Conservation (phyloP, 1,140 invertebrate species). For the Listronotus bonariensis region DNA sequence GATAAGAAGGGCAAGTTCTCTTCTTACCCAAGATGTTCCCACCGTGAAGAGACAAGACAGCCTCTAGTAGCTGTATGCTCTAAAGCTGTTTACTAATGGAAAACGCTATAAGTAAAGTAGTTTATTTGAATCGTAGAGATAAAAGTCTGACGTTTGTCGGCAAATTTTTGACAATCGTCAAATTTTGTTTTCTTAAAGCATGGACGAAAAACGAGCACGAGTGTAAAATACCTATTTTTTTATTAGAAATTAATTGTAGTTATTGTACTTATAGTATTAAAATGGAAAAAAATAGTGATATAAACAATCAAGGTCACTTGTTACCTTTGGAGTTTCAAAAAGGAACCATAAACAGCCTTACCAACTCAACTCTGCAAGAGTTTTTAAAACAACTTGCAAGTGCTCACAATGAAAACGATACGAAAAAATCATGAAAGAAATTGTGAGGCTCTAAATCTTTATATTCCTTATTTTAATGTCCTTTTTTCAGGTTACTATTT, state of each 20-base stretch:
- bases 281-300: constrained; percentile 5
- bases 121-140: not conserved
- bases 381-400: constrained; percentile 27
- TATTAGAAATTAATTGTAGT: constrained; percentile 8
- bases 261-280: not conserved
- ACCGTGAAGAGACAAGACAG: too few relatives aligned
- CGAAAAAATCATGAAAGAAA: constrained; percentile 36
- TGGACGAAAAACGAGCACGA: constrained; percentile 20
- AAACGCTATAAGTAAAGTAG: too few relatives aligned
- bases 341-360: constrained; percentile 1
- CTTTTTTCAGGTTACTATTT: constrained; percentile 32
- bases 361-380: constrained; percentile 14
- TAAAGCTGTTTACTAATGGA: too few relatives aligned
- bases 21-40: too few relatives aligned
- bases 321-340: constrained; percentile 25
- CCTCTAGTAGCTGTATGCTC: too few relatives aligned
- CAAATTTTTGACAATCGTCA: constrained; percentile 4
- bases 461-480: constrained; percentile 9
- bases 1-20: too few relatives aligned
- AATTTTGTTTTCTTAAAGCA: constrained; percentile 21
- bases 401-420: constrained; percentile 29
- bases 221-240: constrained; percentile 18
- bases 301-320: not conserved
- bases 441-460: constrained; percentile 26
- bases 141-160: constrained; percentile 8